Evolutionary conservation across 1,140 invertebrate genomes (phyloP), one percentile per base, ranked within the genome.

Genomic region (Diabrotica virgifera): DNA sequence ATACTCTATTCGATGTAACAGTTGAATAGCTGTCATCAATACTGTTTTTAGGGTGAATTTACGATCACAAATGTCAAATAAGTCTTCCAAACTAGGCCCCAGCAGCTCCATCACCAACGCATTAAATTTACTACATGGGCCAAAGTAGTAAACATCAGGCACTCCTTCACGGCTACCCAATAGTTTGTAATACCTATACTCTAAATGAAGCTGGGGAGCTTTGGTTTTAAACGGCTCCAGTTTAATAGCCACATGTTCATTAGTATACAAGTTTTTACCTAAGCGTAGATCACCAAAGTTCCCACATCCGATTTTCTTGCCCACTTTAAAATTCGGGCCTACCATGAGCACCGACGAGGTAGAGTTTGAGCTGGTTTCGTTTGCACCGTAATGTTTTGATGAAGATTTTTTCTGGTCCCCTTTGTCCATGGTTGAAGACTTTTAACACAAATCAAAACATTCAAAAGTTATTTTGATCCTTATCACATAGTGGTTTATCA

Each of bases 191-290:
- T 99, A 99, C 86, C 97, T 91, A 89, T 99, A 99, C 86, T 99
- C 97, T 86, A 99, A 88, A 85, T 99, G 97, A 78, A 99, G 87
- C 85, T 99, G 97, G 70, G 97, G 97, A 76, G 97, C 97, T 87
- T 99, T 96, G 70, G 97, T 97, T 84, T 99, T 99, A 95, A 99
- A 98, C 75, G 96, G 94, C 88, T 99, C 97, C 92, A 99, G 91
- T 89, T 99, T 99, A 83, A 99, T 99, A 79, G 97, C 97, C 82
- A 99, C 97, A 87, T 99, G 96, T 87, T 99, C 97, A 87, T 98
- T 98, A 86, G 97, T 99, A 87, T 99, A 99, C 75, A 99, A 86
- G 85, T 99, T 99, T 88, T 98, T 99, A 95, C 96, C 97, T 82
- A 99, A 89, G 83, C 97, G 87, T 59, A 99, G 87, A 86, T 99